A percentile compares a stretch with the other conserved stretches of the same genome.
phyloP scores from a whole-genome alignment of 2,797 vertebrate species.

The Lagodon rhomboides region DNA sequence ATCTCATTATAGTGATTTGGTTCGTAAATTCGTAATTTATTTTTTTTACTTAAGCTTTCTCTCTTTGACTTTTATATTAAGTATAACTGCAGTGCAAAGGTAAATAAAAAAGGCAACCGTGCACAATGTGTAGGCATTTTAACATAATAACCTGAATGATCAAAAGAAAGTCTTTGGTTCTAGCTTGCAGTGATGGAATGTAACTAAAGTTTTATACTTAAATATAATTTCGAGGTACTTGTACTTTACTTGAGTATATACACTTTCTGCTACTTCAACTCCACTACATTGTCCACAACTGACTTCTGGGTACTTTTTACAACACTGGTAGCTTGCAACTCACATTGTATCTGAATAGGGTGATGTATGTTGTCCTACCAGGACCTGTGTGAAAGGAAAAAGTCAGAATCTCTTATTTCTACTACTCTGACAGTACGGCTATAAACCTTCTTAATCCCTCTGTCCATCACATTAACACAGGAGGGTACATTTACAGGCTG shows the following conservation, averaged over 20 bases:
- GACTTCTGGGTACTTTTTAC: no score
- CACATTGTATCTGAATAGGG: not conserved
- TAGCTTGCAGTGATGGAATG: not conserved
- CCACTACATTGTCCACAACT: no score
- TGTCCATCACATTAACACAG: conserved; percentile 43
- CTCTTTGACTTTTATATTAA: not conserved
- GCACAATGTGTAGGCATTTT: not conserved
- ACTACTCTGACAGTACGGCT: not conserved
- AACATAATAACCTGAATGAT: no score
- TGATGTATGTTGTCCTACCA: not conserved
- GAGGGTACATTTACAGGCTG: conserved; percentile 21
- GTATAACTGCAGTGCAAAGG: not conserved
- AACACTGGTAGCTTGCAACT: not conserved
- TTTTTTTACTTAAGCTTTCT: no score
- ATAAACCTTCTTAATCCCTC: conserved; percentile 33
- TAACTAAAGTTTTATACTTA: no score
- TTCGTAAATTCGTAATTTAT: no score
- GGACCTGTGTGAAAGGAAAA: not conserved
- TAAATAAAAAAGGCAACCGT: not conserved
- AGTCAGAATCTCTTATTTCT: not conserved
- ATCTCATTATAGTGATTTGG: not conserved
- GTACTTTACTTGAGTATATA: no score
- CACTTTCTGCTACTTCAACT: no score
- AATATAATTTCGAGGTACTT: no score
- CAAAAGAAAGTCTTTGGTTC: not conserved